Percentiles rank a stretch among this genome's conserved stretches.
Conservation (phyloP, 1,140 invertebrate genomes). For the Cepaea nemoralis region DNA sequence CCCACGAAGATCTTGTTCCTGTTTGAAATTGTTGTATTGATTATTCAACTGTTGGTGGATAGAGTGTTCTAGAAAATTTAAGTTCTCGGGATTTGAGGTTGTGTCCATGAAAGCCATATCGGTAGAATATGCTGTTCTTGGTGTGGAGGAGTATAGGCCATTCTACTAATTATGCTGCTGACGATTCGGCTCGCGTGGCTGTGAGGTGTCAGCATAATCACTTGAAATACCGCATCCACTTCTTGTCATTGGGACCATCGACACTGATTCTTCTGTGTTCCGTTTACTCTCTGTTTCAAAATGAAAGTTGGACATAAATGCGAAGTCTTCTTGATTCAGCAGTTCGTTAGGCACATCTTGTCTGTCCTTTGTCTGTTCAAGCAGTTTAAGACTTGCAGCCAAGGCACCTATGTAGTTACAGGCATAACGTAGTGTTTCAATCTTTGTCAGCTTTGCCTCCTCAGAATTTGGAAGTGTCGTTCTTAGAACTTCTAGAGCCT, state of each 20-base stretch:
- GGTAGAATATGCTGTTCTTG: not conserved
- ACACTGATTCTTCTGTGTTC: not conserved
- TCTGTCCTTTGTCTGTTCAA: constrained; percentile 49
- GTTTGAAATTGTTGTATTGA: not conserved
- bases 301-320: constrained; percentile 36
- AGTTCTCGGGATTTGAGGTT: not conserved
- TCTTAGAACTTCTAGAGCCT: constrained; percentile 91
- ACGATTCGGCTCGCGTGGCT: not conserved
- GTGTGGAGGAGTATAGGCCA: not conserved
- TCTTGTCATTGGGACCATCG: not conserved
- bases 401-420: constrained; percentile 95
- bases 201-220: not conserved
- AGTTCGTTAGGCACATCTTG: not conserved
- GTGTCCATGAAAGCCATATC: constrained; percentile 2
- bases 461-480: constrained; percentile 79
- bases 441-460: constrained; percentile 97
- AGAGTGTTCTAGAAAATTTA: not conserved
- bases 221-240: not conserved
- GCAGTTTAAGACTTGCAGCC: constrained; percentile 80
- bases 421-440: constrained; percentile 95
- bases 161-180: not conserved
- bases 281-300: not conserved
- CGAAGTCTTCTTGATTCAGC: constrained; percentile 37
- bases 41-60: not conserved
- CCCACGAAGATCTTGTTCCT: not conserved